Evolutionary conservation across 1,140 invertebrate species (phyloP), one percentile per base, ranked within the genome.

Genomic region (Hylaeus anthracinus): DNA sequence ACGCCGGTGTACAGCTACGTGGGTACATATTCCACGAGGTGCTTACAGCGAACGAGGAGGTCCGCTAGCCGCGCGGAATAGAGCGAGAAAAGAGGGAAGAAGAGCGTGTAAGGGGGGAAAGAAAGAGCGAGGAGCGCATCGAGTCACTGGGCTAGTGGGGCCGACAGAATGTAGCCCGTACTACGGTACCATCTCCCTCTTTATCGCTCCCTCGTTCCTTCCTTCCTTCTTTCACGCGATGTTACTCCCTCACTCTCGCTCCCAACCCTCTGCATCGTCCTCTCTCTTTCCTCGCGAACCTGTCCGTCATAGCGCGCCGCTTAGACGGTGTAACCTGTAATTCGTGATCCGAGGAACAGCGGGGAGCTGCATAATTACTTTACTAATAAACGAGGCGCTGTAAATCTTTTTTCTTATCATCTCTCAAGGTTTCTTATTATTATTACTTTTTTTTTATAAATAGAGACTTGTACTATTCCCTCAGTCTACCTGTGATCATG

Each of bases 61-160:
- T 56, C 71, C 75, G 83, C 60, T 83, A 81, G 69, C 61, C 48
- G 69, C 61, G 58, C 15, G 43, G 78, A 45, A 65, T 77, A 74
- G 66, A 71, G 74, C 69, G 71, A 48, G 61, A 71, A 63, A 82
- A 77, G 45, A 60, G 64, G 71, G 55, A 66, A 81, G 60, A 69
- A 79, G 76, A 79, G 69, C 14, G 61, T 55, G 65, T 39, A 45
- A 56, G 60, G 72, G 69, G 72, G 56, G 71, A 66, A 43, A 86
- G 77, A 86, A 72, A 82, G 71, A 84, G 81, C 79, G 58, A 77
- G 63, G 74, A 74, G 75, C 74, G 72, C 76, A 86, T 86, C 87
- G 87, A 91, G 90, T 90, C 89, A 92, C 78, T 92, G 88, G 91
- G 91, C 90, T 91, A 92, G 90, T 92, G 91, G 91, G 89, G 84